These are phyloP conservation scores for Chlorodrepanis virens DNA, from an alignment of 2,113 vertebrate genomes.

Conservation along the genomic window DNA sequence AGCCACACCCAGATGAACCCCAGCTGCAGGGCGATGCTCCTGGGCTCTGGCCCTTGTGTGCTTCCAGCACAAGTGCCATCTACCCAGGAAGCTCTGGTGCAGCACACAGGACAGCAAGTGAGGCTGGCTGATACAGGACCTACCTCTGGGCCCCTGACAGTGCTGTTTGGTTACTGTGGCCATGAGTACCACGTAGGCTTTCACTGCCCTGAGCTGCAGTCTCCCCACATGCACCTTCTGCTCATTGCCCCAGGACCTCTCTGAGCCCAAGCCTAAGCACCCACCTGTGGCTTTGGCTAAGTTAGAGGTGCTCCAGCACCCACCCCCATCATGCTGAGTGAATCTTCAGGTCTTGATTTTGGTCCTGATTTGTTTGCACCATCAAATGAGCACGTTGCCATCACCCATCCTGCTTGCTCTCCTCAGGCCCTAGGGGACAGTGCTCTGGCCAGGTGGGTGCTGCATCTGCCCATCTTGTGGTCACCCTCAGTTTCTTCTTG, in stretches of 20 bases:
- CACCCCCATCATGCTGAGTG: neutral
- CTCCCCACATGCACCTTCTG: neutral
- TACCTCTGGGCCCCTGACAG: neutral
- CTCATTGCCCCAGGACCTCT: neutral
- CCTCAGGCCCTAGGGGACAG: neutral
- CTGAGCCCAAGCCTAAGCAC: neutral
- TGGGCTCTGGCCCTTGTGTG: neutral
- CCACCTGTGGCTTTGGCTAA: neutral
- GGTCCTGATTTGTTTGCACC: neutral
- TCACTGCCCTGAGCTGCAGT: neutral
- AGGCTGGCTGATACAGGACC: neutral
- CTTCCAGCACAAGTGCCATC: neutral
- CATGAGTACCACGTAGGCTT: neutral
- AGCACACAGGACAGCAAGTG: no score
- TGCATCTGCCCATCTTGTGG: neutral
- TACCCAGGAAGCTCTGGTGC: neutral
- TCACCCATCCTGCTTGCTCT: neutral
- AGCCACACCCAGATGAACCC: neutral
- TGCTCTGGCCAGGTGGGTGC: neutral
- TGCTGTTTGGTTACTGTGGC: neutral
- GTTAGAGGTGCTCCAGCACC: neutral
- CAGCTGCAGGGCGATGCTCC: neutral
- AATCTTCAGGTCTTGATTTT: neutral
- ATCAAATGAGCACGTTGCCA: neutral
- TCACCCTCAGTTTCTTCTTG: neutral